These are phyloP conservation scores for Spheniscus mendiculus DNA, from an alignment of 2,113 vertebrate genomes.

Conservation along the genomic window DNA sequence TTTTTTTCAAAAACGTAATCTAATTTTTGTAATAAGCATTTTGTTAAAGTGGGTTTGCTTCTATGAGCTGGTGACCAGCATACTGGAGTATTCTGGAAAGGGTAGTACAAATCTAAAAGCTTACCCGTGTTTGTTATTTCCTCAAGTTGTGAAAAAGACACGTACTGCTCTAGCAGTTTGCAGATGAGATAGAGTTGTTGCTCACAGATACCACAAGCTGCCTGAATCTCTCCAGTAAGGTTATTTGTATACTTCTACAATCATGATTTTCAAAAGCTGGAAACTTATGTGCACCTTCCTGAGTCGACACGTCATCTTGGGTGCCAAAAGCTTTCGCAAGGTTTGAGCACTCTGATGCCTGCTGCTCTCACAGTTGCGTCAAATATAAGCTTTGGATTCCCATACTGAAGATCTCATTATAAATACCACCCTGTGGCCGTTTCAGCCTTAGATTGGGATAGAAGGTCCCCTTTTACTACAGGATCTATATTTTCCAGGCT, in stretches of 20 bases:
- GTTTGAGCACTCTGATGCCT: background rate
- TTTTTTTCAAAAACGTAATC: background rate
- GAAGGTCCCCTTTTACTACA: background rate
- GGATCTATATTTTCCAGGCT: background rate
- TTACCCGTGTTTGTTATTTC: background rate
- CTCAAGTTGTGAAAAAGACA: background rate
- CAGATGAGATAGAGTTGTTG: background rate
- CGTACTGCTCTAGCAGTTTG: background rate
- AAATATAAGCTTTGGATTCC: background rate
- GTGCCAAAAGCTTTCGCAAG: background rate
- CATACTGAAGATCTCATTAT: accelerated
- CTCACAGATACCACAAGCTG: background rate
- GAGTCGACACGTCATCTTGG: accelerated
- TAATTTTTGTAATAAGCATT: background rate
- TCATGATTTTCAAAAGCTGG: background rate
- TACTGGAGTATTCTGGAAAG: background rate
- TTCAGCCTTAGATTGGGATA: background rate
- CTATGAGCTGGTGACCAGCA: accelerated
- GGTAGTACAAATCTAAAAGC: background rate
- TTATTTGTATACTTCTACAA: background rate
- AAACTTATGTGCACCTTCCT: background rate
- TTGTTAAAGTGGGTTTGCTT: background rate
- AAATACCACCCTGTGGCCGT: background rate
- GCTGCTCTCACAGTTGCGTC: background rate
- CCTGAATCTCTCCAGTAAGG: background rate